Evolutionary conservation across 1,140 invertebrate species (phyloP).

Genomic region (Trinorchestia longiramus): DNA sequence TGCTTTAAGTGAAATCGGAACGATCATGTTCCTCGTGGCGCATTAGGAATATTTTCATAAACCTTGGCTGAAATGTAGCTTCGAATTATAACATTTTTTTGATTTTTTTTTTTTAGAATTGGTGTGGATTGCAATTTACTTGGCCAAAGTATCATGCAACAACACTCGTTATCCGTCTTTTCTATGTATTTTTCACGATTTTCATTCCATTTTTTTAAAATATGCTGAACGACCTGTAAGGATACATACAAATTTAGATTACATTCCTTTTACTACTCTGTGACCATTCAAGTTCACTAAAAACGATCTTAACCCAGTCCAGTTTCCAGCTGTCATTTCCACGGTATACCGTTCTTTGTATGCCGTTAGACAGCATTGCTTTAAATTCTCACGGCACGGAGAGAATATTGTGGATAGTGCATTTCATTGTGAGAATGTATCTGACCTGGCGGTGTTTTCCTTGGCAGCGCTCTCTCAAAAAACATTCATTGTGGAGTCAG

Average conservation of each 20-base stretch:
- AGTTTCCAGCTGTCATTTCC: neutral
- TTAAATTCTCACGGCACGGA: neutral
- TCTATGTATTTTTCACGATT: too few species aligned
- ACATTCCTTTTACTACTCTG: too few species aligned
- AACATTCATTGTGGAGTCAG: slow-evolving; percentile 39
- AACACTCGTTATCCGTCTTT: too few species aligned
- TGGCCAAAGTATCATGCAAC: too few species aligned
- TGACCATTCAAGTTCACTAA: neutral
- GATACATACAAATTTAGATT: too few species aligned
- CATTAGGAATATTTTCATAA: too few species aligned
- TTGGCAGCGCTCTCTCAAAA: slow-evolving; percentile 16
- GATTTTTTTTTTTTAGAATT: neutral
- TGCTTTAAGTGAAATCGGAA: neutral
- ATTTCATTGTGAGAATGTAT: slow-evolving; percentile 29
- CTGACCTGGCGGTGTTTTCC: slow-evolving; percentile 32
- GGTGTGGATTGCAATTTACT: neutral
- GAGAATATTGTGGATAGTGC: slow-evolving; percentile 9
- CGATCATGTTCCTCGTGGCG: neutral
- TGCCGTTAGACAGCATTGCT: neutral
- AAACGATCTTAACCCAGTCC: neutral
- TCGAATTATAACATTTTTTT: too few species aligned
- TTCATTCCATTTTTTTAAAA: too few species aligned
- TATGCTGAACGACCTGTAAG: too few species aligned
- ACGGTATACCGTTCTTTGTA: neutral
- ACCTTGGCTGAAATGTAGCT: too few species aligned